A percentile compares a stretch with the other conserved stretches of the same genome.
phyloP scores from a whole-genome alignment of 2,797 vertebrate genomes.

The Dendrocincla fuliginosa region DNA sequence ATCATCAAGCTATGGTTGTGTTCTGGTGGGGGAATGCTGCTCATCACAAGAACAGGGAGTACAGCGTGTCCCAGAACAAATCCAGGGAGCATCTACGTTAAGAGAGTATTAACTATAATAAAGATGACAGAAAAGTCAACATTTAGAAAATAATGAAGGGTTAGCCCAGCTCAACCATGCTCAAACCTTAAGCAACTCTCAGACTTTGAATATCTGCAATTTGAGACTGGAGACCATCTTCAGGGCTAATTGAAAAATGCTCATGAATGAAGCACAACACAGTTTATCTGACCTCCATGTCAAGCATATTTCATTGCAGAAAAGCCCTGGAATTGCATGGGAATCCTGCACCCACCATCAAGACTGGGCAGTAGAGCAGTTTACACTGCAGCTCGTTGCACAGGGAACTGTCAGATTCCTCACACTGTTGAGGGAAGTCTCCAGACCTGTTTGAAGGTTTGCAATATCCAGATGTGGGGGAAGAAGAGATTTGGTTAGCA shows the following conservation, averaged over 20 bases:
- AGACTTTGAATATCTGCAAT: background rate
- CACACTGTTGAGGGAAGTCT: fast-evolving
- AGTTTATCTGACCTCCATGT: background rate
- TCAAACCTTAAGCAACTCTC: background rate
- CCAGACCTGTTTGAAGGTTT: background rate
- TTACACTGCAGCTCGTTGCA: background rate
- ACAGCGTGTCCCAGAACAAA: background rate
- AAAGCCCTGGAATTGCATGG: background rate
- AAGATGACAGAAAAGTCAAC: background rate
- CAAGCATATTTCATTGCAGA: background rate
- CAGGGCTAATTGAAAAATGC: background rate
- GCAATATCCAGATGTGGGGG: background rate
- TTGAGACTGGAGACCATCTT: background rate
- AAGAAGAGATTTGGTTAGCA: background rate
- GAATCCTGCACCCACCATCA: background rate
- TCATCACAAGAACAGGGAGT: background rate
- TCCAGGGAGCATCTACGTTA: background rate
- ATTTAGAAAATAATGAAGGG: background rate
- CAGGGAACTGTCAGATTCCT: background rate
- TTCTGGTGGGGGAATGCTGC: background rate
- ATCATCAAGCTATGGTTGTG: background rate
- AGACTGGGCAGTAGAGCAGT: background rate
- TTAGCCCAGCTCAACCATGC: background rate
- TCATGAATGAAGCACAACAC: background rate
- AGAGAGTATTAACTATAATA: background rate